Percentiles rank a stretch among this genome's conserved stretches.
Evolutionary conservation across 2,113 vertebrate genomes (phyloP).

Genomic region (Grus americana): DNA sequence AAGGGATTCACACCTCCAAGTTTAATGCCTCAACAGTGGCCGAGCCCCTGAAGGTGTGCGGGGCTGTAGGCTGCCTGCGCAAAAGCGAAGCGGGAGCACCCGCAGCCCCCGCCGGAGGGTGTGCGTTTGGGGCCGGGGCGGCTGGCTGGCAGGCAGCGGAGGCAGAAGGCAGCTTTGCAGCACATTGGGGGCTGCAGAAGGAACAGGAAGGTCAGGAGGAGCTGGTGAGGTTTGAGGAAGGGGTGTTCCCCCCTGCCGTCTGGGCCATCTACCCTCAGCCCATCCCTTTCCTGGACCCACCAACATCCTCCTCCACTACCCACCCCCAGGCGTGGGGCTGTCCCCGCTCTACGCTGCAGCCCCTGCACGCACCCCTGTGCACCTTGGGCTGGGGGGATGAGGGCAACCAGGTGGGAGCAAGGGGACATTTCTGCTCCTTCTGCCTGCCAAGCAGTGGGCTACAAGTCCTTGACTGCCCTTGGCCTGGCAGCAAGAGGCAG

Average conservation of each 20-base stretch:
- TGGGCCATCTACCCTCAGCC: not conserved
- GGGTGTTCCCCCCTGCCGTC: not conserved
- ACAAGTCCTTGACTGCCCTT: not conserved
- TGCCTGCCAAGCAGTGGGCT: not conserved
- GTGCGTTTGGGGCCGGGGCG: fast-evolving
- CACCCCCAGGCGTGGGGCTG: fast-evolving
- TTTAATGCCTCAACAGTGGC: not conserved
- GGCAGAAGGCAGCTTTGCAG: not conserved
- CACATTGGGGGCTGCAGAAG: not conserved
- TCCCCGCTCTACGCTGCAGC: not conserved
- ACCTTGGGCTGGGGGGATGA: not conserved
- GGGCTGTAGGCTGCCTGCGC: not conserved
- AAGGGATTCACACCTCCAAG: not conserved
- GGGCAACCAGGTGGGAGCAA: fast-evolving
- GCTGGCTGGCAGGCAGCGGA: not conserved
- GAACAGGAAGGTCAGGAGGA: not conserved
- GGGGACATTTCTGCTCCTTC: not conserved
- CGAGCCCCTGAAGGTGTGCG: not conserved
- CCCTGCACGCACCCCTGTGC: fast-evolving
- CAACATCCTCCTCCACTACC: not conserved
- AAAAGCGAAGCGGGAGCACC: fast-evolving
- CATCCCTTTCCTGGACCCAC: fast-evolving
- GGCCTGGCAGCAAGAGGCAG: not conserved
- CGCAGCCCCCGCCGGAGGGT: fast-evolving
- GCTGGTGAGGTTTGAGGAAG: not conserved